Evolutionary conservation across 2,888 invertebrate genomes (phyloP).

Genomic region (Bedellia somnulentella): DNA sequence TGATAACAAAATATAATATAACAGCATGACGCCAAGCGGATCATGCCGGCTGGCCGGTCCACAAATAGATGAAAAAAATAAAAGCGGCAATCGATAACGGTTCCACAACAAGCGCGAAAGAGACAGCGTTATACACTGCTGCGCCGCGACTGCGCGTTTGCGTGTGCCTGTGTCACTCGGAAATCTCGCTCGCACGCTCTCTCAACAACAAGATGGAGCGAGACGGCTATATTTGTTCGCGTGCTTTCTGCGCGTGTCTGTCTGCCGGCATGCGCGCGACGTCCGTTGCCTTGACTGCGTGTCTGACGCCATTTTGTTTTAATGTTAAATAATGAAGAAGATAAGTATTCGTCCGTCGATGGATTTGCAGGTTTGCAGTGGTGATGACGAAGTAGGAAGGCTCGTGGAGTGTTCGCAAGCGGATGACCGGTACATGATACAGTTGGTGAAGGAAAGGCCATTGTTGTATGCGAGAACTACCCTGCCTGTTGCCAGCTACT

Average conservation of each 20-base stretch:
- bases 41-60: no score
- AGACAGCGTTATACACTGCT: no score
- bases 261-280: slow-evolving; percentile 44
- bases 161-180: slow-evolving; percentile 22
- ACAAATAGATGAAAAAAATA: no score
- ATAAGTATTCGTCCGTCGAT: no score
- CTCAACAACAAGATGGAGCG: slow-evolving; percentile 18
- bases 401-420: slow-evolving; percentile 42
- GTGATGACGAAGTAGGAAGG: slow-evolving; percentile 10
- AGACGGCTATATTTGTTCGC: slow-evolving; percentile 23
- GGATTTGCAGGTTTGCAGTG: no score
- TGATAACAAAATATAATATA: no score
- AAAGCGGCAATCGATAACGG: no score
- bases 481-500: slow-evolving; percentile 50
- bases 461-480: slow-evolving; percentile 46
- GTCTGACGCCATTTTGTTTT: slow-evolving; percentile 21
- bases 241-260: slow-evolving; percentile 47
- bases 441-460: slow-evolving; percentile 35
- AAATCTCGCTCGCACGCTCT: slow-evolving; percentile 15
- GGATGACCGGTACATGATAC: slow-evolving; percentile 43
- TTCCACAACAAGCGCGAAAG: no score
- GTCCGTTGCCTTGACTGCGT: no score
- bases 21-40: no score
- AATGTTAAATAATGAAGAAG: no score
- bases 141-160: slow-evolving; percentile 50